Conservation (phyloP, 2,888 invertebrate species). For the Acanthosepion lycidas region DNA sequence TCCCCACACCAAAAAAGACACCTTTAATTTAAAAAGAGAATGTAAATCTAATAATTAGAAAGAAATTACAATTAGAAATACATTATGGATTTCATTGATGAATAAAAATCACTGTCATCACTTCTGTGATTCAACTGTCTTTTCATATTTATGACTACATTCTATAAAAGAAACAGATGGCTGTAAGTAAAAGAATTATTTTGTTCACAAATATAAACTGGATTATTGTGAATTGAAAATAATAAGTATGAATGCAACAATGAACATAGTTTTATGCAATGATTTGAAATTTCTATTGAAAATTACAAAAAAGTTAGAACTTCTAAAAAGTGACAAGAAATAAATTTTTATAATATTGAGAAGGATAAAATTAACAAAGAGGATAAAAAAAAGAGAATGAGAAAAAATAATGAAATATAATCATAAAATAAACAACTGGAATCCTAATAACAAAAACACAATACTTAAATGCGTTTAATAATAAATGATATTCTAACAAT, state of each 20-base stretch:
- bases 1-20: too few relatives aligned
- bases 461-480: not conserved
- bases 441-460: not conserved
- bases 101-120: too few relatives aligned
- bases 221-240: not conserved
- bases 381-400: not conserved
- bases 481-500: not conserved
- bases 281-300: not conserved
- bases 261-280: not conserved
- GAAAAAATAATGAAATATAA: not conserved
- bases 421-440: not conserved
- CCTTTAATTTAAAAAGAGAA: too few relatives aligned
- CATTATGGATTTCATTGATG: too few relatives aligned
- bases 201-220: too few relatives aligned
- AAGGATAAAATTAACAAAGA: not conserved
- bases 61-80: too few relatives aligned
- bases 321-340: not conserved
- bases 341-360: not conserved
- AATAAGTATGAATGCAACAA: not conserved
- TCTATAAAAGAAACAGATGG: too few relatives aligned
- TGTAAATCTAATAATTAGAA: too few relatives aligned
- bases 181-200: too few relatives aligned
- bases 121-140: too few relatives aligned
- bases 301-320: not conserved
- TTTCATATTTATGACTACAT: too few relatives aligned